Evolutionary conservation across 2,888 invertebrate genomes (phyloP).

Genomic region (Archaeoteleia sp.): DNA sequence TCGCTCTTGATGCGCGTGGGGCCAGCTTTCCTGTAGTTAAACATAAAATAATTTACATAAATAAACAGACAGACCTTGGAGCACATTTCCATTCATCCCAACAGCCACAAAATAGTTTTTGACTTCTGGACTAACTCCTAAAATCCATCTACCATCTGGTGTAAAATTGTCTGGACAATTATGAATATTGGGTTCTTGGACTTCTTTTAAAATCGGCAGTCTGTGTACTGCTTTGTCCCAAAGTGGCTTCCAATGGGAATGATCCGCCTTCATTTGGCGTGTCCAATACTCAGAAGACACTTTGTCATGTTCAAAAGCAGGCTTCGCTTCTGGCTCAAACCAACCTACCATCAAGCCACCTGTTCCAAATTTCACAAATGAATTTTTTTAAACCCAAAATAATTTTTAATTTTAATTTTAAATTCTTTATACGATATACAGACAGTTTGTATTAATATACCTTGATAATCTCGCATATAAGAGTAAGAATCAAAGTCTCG

Average conservation of each 20-base stretch:
- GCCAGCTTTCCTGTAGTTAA: no score
- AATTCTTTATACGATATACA: no score
- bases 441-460: no score
- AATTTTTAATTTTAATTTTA: no score
- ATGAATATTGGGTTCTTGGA: slow-evolving; percentile 76
- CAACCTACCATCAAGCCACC: slow-evolving; percentile 80
- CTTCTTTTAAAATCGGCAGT: slow-evolving; percentile 77
- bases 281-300: slow-evolving; percentile 76
- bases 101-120: slow-evolving; percentile 84
- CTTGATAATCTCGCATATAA: slow-evolving; percentile 79
- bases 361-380: slow-evolving; percentile 19
- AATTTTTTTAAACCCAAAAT: neutral
- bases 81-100: slow-evolving; percentile 83
- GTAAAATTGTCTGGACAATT: slow-evolving; percentile 84
- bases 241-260: slow-evolving; percentile 78
- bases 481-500: slow-evolving; percentile 81
- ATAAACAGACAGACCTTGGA: no score
- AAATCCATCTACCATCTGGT: slow-evolving; percentile 82
- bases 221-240: slow-evolving; percentile 77
- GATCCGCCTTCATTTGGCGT: slow-evolving; percentile 77
- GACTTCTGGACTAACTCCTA: slow-evolving; percentile 82
- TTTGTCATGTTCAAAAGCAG: slow-evolving; percentile 76
- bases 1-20: no score
- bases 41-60: no score
- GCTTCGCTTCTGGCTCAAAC: slow-evolving; percentile 81